Conservation (phyloP, 2,113 vertebrate genomes). For the Nothobranchius furzeri region DNA sequence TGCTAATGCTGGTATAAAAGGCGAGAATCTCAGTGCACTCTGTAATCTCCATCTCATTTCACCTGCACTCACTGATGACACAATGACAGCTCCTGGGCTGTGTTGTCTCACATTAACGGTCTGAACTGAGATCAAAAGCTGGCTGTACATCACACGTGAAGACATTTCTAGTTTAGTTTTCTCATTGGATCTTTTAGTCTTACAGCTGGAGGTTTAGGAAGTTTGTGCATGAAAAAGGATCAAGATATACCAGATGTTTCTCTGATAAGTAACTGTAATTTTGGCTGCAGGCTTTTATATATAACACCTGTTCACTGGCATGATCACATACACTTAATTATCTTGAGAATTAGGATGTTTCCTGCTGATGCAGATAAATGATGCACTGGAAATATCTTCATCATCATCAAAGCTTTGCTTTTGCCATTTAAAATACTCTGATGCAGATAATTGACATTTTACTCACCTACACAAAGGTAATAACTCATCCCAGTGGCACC, state of each 20-base stretch:
- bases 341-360: conserved; percentile 14
- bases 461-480: conserved; percentile 25
- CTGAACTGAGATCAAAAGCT: conserved; percentile 24
- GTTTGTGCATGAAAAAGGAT: conserved; percentile 18
- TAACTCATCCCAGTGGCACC: conserved; percentile 32
- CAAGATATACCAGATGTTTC: conserved; percentile 12
- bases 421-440: conserved; percentile 21
- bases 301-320: too few relatives aligned
- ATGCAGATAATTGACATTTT: conserved; percentile 34
- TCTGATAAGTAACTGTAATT: conserved; percentile 20
- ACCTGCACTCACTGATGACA: conserved; percentile 12
- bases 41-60: conserved; percentile 31
- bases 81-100: conserved; percentile 35
- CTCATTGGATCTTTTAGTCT: conserved; percentile 54
- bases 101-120: conserved; percentile 21
- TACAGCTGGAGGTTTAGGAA: conserved; percentile 16
- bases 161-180: conserved; percentile 27
- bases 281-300: too few relatives aligned
- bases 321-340: too few relatives aligned
- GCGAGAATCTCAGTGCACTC: conserved; percentile 30
- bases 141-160: conserved; percentile 38
- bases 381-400: conserved; percentile 34
- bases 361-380: conserved; percentile 58
- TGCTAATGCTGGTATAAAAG: neutral
- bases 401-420: conserved; percentile 52